These are phyloP conservation scores for Cromileptes altivelis DNA, from an alignment of 2,113 vertebrate genomes.

Conservation along the genomic window DNA sequence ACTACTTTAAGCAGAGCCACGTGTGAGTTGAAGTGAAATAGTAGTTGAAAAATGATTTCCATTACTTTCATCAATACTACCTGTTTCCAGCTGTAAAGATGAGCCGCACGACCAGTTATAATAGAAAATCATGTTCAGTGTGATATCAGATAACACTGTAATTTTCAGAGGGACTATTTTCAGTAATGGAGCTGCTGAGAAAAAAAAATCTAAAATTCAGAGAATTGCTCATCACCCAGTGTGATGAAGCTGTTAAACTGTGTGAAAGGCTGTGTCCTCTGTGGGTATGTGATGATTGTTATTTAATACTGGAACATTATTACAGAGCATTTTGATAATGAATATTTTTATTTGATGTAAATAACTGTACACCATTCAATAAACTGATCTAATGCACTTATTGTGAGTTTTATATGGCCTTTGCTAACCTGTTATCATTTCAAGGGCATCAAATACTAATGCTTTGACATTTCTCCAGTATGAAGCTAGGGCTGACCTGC, in stretches of 20 bases:
- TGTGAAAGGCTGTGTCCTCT: background rate
- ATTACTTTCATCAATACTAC: background rate
- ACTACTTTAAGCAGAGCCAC: background rate
- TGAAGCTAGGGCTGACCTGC: too few relatives aligned
- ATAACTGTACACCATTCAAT: background rate
- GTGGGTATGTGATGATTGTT: background rate
- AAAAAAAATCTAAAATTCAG: background rate
- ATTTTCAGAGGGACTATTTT: conserved; percentile 3
- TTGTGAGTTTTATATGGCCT: background rate
- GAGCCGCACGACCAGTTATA: background rate
- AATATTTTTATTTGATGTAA: background rate
- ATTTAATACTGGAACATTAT: background rate
- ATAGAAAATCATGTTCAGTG: conserved; percentile 1
- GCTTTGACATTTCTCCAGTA: too few relatives aligned
- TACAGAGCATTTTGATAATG: background rate
- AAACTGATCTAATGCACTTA: background rate
- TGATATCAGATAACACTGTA: background rate
- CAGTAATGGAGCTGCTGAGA: background rate
- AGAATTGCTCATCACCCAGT: background rate
- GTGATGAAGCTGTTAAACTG: background rate
- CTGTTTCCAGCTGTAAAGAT: background rate
- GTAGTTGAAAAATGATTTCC: background rate
- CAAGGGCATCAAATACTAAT: too few relatives aligned
- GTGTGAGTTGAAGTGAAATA: background rate
- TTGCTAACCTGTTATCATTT: background rate